phyloP scores from a whole-genome alignment of 2,113 vertebrate genomes.

The Dromaius novaehollandiae region DNA sequence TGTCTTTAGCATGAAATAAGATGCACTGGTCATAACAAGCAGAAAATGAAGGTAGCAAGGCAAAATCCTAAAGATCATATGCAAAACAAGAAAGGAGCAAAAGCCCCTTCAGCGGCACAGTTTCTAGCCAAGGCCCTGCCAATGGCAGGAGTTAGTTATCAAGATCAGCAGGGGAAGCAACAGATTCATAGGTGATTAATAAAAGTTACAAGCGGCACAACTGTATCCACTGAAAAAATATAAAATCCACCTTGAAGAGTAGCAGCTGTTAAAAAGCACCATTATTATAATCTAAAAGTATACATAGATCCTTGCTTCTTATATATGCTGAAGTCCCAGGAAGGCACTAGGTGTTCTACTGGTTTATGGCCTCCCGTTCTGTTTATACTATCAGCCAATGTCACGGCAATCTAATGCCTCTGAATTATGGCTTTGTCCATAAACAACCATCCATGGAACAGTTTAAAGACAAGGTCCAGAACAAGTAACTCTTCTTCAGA shows the following conservation, averaged over 20 bases:
- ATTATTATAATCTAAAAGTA: neutral
- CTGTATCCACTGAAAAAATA: neutral
- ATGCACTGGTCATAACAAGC: neutral
- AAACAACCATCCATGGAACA: neutral
- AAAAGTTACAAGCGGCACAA: neutral
- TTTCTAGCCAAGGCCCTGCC: neutral
- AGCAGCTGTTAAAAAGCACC: neutral
- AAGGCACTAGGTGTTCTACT: neutral
- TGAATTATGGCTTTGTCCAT: neutral
- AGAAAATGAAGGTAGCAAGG: neutral
- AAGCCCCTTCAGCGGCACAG: neutral
- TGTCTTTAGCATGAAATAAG: neutral
- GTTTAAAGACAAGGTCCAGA: neutral
- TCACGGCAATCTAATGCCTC: neutral
- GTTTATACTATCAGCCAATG: neutral
- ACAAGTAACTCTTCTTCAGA: neutral
- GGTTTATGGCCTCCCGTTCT: neutral
- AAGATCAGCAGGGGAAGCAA: neutral
- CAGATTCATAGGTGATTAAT: rapidly evolving
- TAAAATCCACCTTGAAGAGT: neutral
- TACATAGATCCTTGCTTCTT: neutral
- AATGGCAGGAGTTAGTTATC: neutral
- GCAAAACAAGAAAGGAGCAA: neutral
- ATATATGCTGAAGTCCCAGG: rapidly evolving
- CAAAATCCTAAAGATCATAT: neutral